Evolutionary conservation across 2,113 vertebrate genomes (phyloP), one percentile per base, ranked within the genome.

Genomic region (Thamnaconus septentrionalis): DNA sequence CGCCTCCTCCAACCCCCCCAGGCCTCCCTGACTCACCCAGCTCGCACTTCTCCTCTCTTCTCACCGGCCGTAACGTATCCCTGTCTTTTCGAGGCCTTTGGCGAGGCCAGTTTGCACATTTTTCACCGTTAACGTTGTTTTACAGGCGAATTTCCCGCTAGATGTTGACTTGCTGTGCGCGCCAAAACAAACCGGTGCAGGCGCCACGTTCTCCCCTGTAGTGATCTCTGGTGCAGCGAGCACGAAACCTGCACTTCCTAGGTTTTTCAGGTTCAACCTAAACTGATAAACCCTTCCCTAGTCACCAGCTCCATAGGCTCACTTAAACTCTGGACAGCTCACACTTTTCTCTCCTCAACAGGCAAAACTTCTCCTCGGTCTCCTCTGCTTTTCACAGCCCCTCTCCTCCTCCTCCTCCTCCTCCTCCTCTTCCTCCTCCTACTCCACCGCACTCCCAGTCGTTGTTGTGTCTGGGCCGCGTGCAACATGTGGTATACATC

Each of bases 381-480:
- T 50, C 48, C 48, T 11, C 48, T 11, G 4, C 5, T n/a, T 4
- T 50, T 50, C 18, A 31, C 18, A 31, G 18, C 18, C 18, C 18
- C 1, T 31, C 18, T 31, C 18, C 18, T 31, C 18, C 18, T 50
- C n/a, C n/a, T 50, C 11, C 11, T 48, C 9, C 9, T 59, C 58
- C 58, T 8, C 9, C 54, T 68, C 68, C 71, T 60, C 43, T 55
- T 73, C 72, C 81, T 62, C 51, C 18, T 44, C 69, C 62, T 71
- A 79, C 80, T 76, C 75, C 82, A 81, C 77, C 77, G 46, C 59
- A 55, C 53, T 70, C 72, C 40, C 64, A 82, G 75, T 69, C 78
- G 66, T 83, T 86, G 85, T 90, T 90, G 88, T 90, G 88, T 90
- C 88, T 90, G 82, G 77, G 54, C 47, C 60, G 71, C 10, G 4